Conservation (phyloP, 1,140 invertebrate species). For the Atta texana region DNA sequence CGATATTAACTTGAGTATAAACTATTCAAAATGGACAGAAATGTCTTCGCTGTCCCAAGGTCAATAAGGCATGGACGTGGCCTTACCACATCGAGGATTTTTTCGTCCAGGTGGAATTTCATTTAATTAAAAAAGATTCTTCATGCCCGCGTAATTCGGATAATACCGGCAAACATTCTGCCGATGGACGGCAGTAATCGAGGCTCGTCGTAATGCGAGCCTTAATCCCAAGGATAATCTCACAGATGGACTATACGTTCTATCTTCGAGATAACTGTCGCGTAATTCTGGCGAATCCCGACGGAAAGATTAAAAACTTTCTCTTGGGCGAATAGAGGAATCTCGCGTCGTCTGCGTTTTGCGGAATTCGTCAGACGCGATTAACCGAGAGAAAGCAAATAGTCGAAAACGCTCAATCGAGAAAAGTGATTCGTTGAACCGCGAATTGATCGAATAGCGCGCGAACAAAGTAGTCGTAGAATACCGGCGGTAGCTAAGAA, state of each 20-base stretch:
- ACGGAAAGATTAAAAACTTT: constrained; percentile 59
- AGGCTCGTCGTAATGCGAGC: constrained; percentile 54
- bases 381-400: not conserved
- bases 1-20: not conserved
- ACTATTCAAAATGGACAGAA: not conserved
- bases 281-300: constrained; percentile 29
- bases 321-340: not conserved
- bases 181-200: constrained; percentile 62
- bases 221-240: constrained; percentile 59
- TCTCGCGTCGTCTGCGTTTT: constrained; percentile 8
- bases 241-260: constrained; percentile 31
- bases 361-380: not conserved
- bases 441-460: not conserved
- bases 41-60: not conserved
- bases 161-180: constrained; percentile 62
- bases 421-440: not conserved
- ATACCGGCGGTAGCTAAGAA: not conserved
- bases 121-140: constrained; percentile 59
- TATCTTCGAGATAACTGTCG: constrained; percentile 48
- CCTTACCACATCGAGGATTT: constrained; percentile 18
- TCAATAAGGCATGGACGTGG: constrained; percentile 21
- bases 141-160: constrained; percentile 42
- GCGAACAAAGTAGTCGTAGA: not conserved
- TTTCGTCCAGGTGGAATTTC: constrained; percentile 48
- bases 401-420: constrained; percentile 10